phyloP scores from a whole-genome alignment of 2,888 invertebrate genomes.

The Labia minor region DNA sequence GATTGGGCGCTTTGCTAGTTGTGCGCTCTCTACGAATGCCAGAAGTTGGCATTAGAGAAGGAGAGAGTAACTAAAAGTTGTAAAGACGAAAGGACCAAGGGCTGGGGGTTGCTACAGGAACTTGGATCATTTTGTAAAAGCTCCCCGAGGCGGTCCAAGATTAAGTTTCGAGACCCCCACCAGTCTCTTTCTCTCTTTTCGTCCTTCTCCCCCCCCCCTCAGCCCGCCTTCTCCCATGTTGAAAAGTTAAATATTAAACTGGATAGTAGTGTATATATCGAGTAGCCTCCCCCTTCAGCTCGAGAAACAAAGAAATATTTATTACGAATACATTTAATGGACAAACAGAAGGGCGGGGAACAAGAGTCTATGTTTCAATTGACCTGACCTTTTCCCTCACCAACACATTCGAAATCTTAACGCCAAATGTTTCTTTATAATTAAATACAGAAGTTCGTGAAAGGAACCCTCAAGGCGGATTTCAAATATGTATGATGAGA shows the following conservation, averaged over 20 bases:
- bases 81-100: neutral
- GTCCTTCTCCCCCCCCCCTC: too few relatives aligned
- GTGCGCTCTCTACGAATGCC: neutral
- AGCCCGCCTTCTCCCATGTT: too few relatives aligned
- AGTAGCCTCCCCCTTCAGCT: neutral
- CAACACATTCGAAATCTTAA: too few relatives aligned
- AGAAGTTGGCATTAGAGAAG: neutral
- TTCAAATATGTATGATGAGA: too few relatives aligned
- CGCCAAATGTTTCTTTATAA: neutral
- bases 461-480: too few relatives aligned
- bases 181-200: neutral
- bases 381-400: neutral
- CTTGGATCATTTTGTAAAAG: slow-evolving; percentile 23
- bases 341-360: neutral
- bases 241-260: slow-evolving; percentile 23
- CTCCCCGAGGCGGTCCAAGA: slow-evolving; percentile 22
- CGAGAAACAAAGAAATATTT: neutral
- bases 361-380: neutral
- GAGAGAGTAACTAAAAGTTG: neutral
- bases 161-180: slow-evolving; percentile 18
- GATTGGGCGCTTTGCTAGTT: neutral
- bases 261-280: neutral
- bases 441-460: neutral
- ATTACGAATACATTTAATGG: neutral
- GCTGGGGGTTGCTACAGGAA: neutral